Evolutionary conservation across 2,888 invertebrate species (phyloP), one percentile per base, ranked within the genome.

Genomic region (Mimachlamys varia): DNA sequence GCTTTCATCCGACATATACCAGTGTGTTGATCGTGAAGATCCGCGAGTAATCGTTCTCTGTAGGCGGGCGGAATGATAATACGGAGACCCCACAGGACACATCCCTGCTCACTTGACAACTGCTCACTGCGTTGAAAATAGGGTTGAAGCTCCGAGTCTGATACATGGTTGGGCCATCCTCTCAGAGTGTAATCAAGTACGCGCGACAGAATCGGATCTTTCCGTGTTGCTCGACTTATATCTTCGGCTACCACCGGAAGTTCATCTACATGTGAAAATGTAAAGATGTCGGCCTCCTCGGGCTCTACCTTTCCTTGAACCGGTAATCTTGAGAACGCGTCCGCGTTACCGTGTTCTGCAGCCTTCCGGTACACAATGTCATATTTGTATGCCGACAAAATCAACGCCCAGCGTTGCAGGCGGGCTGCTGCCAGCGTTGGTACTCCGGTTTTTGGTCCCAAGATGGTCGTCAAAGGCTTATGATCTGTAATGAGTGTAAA

Each of bases 401-500:
- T 92, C 0, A 95, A 50, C 10, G 94, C 94, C 95, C 95, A 96
- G 55, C 95, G 58, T 90, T 95, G 94, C 27, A 96, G 92, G 27
- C 95, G 92, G 22, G 93, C 94, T 27, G 95, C 95, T 13, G 95
- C 93, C 89, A 94, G 91, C 17, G 94, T 90, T 27, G 95, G 95
- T 17, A 96, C 91, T 15, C 93, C 93, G 88, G 87, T 93, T 94
- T 95, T 95, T 44, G 95, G 93, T 89, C 95, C 94, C 88, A 97
- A 96, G 62, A 97, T 96, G 12, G 94, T 90, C 12, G 94, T 96
- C 7, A 97, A 92, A 0, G 97, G 96, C 91, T 96, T 94, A 91
- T 97, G 96, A 92, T 97, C 97, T 0, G 96, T 97, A 13, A 94
- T 87, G 22, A 97, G 92, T 0, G 96, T 96, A 92, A 97, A 97